phyloP scores from a whole-genome alignment of 2,113 vertebrate genomes.

The Cynopterus brachyotis region DNA sequence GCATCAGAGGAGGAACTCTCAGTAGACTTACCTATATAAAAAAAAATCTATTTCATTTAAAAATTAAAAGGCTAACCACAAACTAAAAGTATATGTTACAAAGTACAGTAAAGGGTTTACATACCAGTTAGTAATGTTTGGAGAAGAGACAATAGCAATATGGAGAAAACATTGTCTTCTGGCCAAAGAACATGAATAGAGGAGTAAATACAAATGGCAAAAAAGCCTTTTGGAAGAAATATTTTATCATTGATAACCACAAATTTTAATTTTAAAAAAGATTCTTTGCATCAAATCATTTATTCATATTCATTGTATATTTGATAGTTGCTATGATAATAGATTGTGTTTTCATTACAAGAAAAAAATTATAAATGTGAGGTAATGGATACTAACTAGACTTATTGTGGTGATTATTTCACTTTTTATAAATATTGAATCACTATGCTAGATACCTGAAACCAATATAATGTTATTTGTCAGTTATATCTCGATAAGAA shows the following conservation, averaged over 20 bases:
- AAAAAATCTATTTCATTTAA: not conserved
- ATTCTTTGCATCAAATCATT: not conserved
- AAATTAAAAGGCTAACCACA: not conserved
- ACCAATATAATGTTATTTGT: not conserved
- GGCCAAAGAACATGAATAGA: not conserved
- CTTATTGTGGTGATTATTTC: not conserved
- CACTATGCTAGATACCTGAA: not conserved
- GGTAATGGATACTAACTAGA: not conserved
- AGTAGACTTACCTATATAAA: conserved; percentile 3
- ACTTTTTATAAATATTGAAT: not conserved
- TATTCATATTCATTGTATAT: not conserved
- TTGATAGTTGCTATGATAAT: not conserved
- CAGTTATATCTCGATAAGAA: not conserved
- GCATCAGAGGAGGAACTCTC: not conserved
- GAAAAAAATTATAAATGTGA: not conserved
- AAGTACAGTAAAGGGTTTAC: not conserved
- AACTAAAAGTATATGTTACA: not conserved
- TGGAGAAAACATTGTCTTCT: not conserved
- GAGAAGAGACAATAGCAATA: not conserved
- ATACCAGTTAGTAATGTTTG: not conserved
- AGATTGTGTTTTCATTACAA: not conserved
- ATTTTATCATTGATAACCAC: not conserved
- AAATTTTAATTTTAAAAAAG: not conserved
- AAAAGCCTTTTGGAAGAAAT: not conserved
- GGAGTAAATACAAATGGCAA: not conserved